Conservation (phyloP, 2,888 invertebrate species). For the Leptinotarsa haldemani region DNA sequence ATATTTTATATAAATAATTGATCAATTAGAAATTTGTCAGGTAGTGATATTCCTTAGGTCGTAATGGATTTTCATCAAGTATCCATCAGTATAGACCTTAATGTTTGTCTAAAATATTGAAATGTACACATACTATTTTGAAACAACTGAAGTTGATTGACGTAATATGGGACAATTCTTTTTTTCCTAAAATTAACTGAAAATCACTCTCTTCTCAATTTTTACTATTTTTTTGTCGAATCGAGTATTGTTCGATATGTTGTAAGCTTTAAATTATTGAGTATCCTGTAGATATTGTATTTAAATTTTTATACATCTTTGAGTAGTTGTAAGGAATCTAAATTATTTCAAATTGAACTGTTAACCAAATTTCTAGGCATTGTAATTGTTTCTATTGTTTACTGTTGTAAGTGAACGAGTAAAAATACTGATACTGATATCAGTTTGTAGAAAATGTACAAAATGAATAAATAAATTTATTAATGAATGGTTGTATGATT, state of each 20-base stretch:
- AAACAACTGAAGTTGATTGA: no score
- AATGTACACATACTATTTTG: no score
- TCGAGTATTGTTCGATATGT: conserved; percentile 1
- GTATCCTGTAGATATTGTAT: conserved; percentile 45
- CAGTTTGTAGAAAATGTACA: conserved; percentile 48
- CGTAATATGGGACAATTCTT: no score
- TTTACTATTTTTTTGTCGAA: neutral
- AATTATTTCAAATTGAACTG: conserved; percentile 51
- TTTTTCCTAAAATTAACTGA: neutral
- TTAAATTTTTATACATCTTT: conserved; percentile 29
- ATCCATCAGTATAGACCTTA: no score
- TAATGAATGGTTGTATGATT: conserved; percentile 10
- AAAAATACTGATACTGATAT: conserved; percentile 16
- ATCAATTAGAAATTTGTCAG: no score
- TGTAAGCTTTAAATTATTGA: conserved; percentile 38
- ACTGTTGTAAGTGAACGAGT: conserved; percentile 55
- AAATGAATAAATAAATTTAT: conserved; percentile 40
- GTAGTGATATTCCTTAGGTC: no score
- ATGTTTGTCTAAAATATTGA: no score
- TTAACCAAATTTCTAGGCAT: conserved; percentile 50
- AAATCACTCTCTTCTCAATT: neutral
- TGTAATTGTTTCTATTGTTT: conserved; percentile 37
- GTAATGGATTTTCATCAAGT: no score
- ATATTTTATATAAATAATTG: no score
- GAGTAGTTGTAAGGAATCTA: conserved; percentile 37